Evolutionary conservation across 2,113 vertebrate genomes (phyloP), one percentile per base, ranked within the genome.

Genomic region (Delphinus delphis): DNA sequence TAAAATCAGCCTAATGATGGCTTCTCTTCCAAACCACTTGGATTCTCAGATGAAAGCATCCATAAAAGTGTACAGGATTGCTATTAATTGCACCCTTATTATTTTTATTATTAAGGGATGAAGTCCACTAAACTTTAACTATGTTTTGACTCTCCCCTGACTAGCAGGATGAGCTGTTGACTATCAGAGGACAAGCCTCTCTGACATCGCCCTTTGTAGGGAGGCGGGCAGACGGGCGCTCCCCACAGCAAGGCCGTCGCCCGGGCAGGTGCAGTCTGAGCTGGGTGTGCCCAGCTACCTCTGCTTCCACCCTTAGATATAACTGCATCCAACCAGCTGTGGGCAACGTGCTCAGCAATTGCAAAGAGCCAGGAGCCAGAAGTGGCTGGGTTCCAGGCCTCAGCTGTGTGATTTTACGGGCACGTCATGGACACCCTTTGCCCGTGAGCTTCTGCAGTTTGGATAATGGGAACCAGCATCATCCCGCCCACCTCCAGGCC

Each of bases 1-100:
- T 97, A 93, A 97, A 97, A 92, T 97, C 96, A 96, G 93, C 62
- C 87, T 95, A 96, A 97, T 93, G 95, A 97, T 38, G 83, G 89
- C 63, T 81, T 92, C 89, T 96, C 80, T 83, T 95, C 92, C 70
- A 93, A 97, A 96, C 91, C 96, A 92, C 97, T 98, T 97, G 96
- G 97, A 98, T 97, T 97, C 93, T 20, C 96, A 98, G 97, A 98
- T 97, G 97, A 97, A 98, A 98, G 98, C 82, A 0, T 55, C 94
- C 96, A 96, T 97, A 97, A 98, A 97, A 93, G 86, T 84, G 86
- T 91, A 67, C 92, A 81, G 82, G 93, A 98, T 98, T 98, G 97
- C 97, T 97, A 98, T 98, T 98, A 98, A 98, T 98, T 98, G 98
- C 81, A 79, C 92, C 95, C 97, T 97, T 98, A 97, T 97, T 98